These are phyloP conservation scores for Drosophila parabipectinata DNA, from an alignment of 1,140 invertebrate species.

Conservation along the genomic window DNA sequence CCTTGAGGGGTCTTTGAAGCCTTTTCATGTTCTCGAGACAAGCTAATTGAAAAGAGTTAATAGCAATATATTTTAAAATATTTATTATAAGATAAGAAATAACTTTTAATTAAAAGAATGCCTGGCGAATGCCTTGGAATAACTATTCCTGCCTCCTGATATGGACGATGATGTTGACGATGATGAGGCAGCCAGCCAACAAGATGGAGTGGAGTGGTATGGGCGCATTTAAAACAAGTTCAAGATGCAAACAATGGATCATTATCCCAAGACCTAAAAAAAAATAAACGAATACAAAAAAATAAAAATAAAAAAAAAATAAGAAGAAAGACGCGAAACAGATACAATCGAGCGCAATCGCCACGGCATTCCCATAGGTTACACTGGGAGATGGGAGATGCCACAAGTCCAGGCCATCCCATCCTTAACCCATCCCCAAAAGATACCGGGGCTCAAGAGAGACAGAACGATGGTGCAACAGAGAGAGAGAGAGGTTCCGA, in stretches of 20 bases:
- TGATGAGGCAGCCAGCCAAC: conserved; percentile 48
- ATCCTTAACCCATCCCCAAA: conserved; percentile 6
- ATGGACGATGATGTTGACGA: conserved; percentile 57
- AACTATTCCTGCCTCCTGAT: conserved; percentile 45
- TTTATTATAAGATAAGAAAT: conserved; percentile 57
- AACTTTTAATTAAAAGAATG: conserved; percentile 54
- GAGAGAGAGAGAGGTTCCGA: conserved; percentile 37
- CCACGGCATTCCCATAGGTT: conserved; percentile 75
- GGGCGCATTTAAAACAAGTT: conserved; percentile 80
- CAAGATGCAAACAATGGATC: conserved; percentile 82
- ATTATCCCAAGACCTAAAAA: conserved; percentile 68
- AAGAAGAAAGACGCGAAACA: conserved; percentile 50
- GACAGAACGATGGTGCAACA: conserved; percentile 15
- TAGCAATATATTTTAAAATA: not conserved
- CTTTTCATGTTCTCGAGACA: not conserved
- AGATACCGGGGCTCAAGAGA: conserved; percentile 20
- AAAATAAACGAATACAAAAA: conserved; percentile 17
- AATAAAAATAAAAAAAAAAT: conserved; percentile 22
- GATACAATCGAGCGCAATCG: conserved; percentile 77
- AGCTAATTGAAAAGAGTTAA: not conserved
- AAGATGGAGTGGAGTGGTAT: conserved; percentile 64
- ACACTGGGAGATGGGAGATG: conserved; percentile 62
- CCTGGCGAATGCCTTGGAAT: conserved; percentile 38
- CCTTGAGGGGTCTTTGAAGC: not conserved
- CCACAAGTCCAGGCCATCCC: conserved; percentile 41